phyloP scores from a whole-genome alignment of 2,888 invertebrate genomes.

The Nomada lathburiana region DNA sequence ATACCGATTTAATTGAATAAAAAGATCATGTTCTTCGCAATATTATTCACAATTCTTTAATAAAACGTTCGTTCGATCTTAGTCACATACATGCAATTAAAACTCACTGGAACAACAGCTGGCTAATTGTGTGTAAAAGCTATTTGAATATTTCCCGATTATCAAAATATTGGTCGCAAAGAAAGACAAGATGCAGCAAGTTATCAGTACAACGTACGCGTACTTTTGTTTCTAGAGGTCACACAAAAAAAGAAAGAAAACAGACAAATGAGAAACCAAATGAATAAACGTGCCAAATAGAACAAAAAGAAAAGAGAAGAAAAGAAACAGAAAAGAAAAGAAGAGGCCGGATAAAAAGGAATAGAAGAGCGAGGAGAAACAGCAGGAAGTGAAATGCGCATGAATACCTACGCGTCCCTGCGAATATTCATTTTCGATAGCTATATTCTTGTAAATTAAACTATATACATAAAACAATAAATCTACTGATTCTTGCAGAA shows the following conservation, averaged over 20 bases:
- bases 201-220: background rate
- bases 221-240: too few relatives aligned
- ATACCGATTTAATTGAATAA: too few relatives aligned
- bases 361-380: constrained; percentile 11
- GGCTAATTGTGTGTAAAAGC: background rate
- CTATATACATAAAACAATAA: background rate
- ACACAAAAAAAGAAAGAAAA: background rate
- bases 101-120: too few relatives aligned
- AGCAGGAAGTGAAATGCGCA: constrained; percentile 3
- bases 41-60: background rate
- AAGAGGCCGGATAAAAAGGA: background rate
- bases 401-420: background rate
- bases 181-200: background rate
- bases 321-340: background rate
- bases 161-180: background rate
- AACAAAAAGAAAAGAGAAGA: background rate
- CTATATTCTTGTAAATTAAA: constrained; percentile 36
- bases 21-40: background rate
- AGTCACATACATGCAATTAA: too few relatives aligned
- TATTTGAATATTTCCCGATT: background rate
- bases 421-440: constrained; percentile 55
- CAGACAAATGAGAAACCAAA: background rate
- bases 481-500: constrained; percentile 4
- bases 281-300: background rate
- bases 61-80: background rate